Evolutionary conservation across 1,140 invertebrate species (phyloP), one percentile per base, ranked within the genome.

Genomic region (Heliconius congener): DNA sequence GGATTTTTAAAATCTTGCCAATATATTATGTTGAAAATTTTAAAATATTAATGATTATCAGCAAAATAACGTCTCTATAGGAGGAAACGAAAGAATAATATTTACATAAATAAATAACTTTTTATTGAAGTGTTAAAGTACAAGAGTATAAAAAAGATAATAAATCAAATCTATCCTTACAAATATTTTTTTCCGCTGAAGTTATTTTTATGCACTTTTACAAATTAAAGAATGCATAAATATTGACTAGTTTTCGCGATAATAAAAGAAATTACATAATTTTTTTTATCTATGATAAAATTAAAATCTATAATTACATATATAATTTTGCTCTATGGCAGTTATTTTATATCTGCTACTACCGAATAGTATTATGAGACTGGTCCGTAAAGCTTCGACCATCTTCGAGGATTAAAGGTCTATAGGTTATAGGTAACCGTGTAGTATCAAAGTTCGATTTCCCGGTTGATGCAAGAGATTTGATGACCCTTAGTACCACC

Each of bases 271-370:
- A 46, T 46, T 42, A 42, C 3, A 13, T 42, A 42, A 3, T 3
- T 11, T 42, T 42, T 13, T 46, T 46, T 13, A 3, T 5, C 42
- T 46, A 46, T 46, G 42, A 60, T 60, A 60, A 23, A n/a, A n/a
- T 60, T 60, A 9, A 27, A 66, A 30, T 66, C 60, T 66, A 30
- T 66, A 66, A 66, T 66, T 66, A 66, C 60, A 66, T 66, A 30
- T 66, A 57, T 30, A 66, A 66, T 16, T 66, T 19, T 55, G 18
- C 34, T 37, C 52, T 55, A 4, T 55, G 52, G 5, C 52, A 55
- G 5, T 46, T 52, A 52, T 52, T 57, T 57, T 23, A 23, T 11
- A 57, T 57, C 60, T 66, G 60, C 27, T 30, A 30, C 27, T 30
- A 66, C 27, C 60, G 9, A 66, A n/a, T 66, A 66, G 23, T 66